These are phyloP conservation scores for Macquaria ambigua DNA, from an alignment of 2,113 vertebrate genomes.

Conservation along the genomic window DNA sequence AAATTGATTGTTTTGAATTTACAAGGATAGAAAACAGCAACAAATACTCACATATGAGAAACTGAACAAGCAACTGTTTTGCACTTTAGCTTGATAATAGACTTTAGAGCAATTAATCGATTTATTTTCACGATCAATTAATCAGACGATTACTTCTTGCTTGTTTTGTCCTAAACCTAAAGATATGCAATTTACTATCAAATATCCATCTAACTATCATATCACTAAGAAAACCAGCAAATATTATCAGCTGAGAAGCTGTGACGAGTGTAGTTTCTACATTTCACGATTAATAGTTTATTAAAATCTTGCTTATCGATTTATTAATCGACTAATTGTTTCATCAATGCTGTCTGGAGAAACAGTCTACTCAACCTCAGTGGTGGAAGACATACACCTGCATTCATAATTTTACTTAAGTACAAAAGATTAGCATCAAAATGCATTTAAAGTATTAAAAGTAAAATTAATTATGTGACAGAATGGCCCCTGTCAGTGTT, in stretches of 20 bases:
- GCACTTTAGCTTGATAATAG: background rate
- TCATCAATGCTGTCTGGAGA: background rate
- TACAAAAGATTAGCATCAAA: too few species aligned
- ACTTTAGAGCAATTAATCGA: background rate
- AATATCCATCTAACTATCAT: background rate
- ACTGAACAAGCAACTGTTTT: background rate
- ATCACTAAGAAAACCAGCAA: background rate
- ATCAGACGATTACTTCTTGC: background rate
- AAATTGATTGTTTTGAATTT: background rate
- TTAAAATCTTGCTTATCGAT: too few species aligned
- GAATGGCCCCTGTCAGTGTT: background rate
- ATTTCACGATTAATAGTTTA: background rate
- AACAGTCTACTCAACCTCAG: background rate
- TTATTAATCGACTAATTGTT: background rate
- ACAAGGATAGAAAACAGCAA: background rate
- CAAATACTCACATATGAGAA: background rate
- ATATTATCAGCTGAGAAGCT: background rate
- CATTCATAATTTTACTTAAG: too few species aligned
- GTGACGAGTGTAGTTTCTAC: background rate
- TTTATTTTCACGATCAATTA: background rate
- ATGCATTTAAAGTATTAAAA: background rate
- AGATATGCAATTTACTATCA: background rate
- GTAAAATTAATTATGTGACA: background rate
- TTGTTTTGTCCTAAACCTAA: background rate
- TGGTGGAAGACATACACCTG: background rate